Percentiles rank a stretch among this genome's conserved stretches.
Evolutionary conservation across 2,113 vertebrate genomes (phyloP).

Genomic region (Nannospalax galili): DNA sequence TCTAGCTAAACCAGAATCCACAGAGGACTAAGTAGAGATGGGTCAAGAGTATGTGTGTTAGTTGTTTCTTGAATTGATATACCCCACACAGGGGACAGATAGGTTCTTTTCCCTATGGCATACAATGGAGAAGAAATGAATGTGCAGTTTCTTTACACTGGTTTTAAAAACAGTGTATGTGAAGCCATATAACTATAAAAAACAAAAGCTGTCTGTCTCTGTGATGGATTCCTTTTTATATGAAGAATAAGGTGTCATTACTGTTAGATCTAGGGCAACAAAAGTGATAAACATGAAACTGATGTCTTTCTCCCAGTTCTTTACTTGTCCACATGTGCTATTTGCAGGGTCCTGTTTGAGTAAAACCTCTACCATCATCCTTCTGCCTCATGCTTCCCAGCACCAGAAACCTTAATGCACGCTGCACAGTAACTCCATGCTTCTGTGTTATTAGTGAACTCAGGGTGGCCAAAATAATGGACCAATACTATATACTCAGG

Average conservation of each 20-base stretch:
- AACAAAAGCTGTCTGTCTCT: neutral
- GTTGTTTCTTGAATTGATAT: neutral
- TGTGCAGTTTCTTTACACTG: neutral
- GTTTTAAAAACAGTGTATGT: neutral
- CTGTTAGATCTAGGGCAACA: neutral
- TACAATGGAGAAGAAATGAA: neutral
- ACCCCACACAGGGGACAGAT: neutral
- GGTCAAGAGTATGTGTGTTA: neutral
- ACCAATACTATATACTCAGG: neutral
- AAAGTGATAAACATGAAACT: neutral
- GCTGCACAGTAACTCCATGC: neutral
- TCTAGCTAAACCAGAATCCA: neutral
- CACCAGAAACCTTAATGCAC: neutral
- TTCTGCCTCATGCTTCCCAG: neutral
- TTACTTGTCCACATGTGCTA: neutral
- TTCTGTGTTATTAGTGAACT: neutral
- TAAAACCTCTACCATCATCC: neutral
- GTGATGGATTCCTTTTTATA: neutral
- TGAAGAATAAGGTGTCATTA: neutral
- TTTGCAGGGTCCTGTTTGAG: neutral
- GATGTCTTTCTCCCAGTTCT: neutral
- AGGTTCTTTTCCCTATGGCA: neutral
- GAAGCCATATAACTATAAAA: accelerated
- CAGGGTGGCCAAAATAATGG: neutral
- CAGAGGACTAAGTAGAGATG: neutral